These are phyloP conservation scores for Drosophila willistoni DNA, from an alignment of 1,140 invertebrate species.

Conservation along the genomic window DNA sequence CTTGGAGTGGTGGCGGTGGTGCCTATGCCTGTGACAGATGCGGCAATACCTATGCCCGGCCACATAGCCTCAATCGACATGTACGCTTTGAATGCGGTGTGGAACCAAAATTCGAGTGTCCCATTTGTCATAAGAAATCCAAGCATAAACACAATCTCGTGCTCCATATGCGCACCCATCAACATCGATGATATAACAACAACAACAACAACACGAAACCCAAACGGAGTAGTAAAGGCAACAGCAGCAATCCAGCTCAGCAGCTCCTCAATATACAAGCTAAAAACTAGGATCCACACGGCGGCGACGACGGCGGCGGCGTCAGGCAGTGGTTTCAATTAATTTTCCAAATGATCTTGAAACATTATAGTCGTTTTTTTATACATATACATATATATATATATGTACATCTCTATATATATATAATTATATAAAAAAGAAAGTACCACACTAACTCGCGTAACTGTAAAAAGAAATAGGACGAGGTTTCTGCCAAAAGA, in stretches of 20 bases:
- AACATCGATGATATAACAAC: constrained; percentile 83
- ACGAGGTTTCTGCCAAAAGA: no score
- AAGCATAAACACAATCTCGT: constrained; percentile 86
- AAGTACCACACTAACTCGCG: constrained; percentile 56
- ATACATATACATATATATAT: constrained; percentile 48
- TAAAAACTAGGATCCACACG: constrained; percentile 1
- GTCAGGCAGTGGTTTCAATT: constrained; percentile 62
- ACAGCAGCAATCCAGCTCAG: constrained; percentile 40
- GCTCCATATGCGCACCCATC: constrained; percentile 85
- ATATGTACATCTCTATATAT: constrained; percentile 58
- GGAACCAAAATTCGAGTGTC: constrained; percentile 85
- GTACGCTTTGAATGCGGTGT: constrained; percentile 88
- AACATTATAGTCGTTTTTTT: constrained; percentile 81
- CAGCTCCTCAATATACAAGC: constrained; percentile 7
- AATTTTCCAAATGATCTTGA: constrained; percentile 83
- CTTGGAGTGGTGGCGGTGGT: constrained; percentile 53
- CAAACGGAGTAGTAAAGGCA: constrained; percentile 22
- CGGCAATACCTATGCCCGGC: constrained; percentile 85
- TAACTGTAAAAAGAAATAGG: neutral
- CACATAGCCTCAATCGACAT: constrained; percentile 86
- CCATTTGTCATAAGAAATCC: constrained; percentile 86
- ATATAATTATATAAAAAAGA: constrained; percentile 18
- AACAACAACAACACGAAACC: neutral
- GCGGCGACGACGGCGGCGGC: neutral
- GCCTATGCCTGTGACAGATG: constrained; percentile 84